Evolutionary conservation across 2,113 vertebrate species (phyloP), one percentile per base, ranked within the genome.

Genomic region (Anhinga anhinga): DNA sequence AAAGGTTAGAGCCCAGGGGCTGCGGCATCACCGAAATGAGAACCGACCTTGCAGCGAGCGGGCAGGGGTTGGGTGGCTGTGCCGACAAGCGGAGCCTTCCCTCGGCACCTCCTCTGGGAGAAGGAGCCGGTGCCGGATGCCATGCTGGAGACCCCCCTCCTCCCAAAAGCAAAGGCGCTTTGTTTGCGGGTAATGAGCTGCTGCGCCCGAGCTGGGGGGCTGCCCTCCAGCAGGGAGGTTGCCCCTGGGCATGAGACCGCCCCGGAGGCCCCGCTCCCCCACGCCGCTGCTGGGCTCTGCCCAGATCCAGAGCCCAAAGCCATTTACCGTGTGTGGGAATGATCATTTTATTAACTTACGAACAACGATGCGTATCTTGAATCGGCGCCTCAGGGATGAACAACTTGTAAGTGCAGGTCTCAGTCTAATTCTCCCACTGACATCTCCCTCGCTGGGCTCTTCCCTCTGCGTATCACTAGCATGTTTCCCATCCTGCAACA

Each of bases 71-170:
- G 0, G 26, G 53, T 26, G 14, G 45, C 47, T 5, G 7, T 2
- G 4, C 44, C 0, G 5, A 3, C 0, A 2, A 32, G 21, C 2
- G 0, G 49, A 72, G 27, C 40, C 42, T 13, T 56, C 25, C 61
- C 17, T 25, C 12, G 76, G 53, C 36, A 52, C 30, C 16, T 76
- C 53, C 63, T 27, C 0, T 0, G 5, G 80, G 50, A 42, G 26
- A 47, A 52, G 29, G 36, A 67, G 32, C 45, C 36, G 0, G 5
- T 0, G 7, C 49, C 3, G 3, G 30, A 21, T 5, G 1, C 15
- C 4, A 3, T 15, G 11, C 34, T 34, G 72, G 52, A 44, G 13
- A 36, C 16, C 30, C 40, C n/a, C 26, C 29, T 50, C 42, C 58
- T 69, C 59, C 49, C 40, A 29, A 9, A 58, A 50, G 4, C 4